phyloP scores from a whole-genome alignment of 2,888 invertebrate genomes.

The Cephus sareptanus region DNA sequence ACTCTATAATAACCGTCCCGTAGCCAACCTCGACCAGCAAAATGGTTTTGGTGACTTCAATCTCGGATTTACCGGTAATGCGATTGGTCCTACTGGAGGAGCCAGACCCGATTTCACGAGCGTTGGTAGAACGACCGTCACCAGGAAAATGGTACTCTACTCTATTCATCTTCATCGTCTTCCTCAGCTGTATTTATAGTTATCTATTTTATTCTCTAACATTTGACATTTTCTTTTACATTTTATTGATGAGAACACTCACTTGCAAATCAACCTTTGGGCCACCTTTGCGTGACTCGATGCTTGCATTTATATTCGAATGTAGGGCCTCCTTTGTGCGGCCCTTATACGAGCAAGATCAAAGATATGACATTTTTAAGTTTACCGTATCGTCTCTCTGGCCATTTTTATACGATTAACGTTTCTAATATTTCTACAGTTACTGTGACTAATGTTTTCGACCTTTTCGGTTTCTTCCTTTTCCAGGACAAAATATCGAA shows the following conservation, averaged over 20 bases:
- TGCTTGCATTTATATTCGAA: too few relatives aligned
- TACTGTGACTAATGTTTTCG: neutral
- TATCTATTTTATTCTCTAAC: neutral
- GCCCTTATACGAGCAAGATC: too few relatives aligned
- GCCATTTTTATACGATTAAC: neutral
- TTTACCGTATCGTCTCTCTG: neutral
- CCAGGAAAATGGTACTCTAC: constrained; percentile 59
- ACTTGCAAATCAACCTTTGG: neutral
- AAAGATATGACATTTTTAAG: neutral
- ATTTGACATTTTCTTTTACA: constrained; percentile 14
- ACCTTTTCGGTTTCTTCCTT: constrained; percentile 21
- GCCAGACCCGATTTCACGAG: constrained; percentile 47
- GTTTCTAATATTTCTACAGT: neutral
- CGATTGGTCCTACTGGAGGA: constrained; percentile 46
- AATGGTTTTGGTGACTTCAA: constrained; percentile 52
- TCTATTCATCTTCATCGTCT: constrained; percentile 40
- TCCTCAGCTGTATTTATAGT: constrained; percentile 11
- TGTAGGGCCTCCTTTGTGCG: too few relatives aligned
- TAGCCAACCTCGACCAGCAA: constrained; percentile 46
- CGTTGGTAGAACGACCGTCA: constrained; percentile 51
- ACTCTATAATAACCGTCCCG: constrained; percentile 53
- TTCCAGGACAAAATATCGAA: constrained; percentile 33
- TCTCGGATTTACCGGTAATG: constrained; percentile 59
- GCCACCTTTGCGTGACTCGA: too few relatives aligned
- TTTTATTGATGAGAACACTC: constrained; percentile 9